A percentile compares a stretch with the other conserved stretches of the same genome.
Conservation (phyloP, 2,113 vertebrate genomes). For the Pseudonaja textilis region DNA sequence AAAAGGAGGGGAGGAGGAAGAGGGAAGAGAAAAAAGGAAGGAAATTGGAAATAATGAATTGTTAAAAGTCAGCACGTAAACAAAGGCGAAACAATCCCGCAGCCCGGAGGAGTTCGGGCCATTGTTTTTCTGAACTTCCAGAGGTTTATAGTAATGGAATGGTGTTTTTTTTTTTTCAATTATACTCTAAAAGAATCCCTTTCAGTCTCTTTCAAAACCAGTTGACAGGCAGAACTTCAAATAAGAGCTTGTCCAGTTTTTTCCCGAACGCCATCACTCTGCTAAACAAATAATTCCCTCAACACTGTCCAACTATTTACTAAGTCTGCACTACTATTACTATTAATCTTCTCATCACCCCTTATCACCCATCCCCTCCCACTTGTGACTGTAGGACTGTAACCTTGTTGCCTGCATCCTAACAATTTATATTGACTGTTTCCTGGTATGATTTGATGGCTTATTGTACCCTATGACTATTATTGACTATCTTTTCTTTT, state of each 20-base stretch:
- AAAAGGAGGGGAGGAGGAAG: neutral
- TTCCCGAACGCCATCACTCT: no score
- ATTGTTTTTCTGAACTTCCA: neutral
- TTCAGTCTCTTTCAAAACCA: neutral
- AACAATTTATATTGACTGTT: no score
- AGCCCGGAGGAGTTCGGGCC: neutral
- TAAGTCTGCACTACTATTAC: no score
- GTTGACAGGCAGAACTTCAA: neutral
- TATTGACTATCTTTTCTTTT: no score
- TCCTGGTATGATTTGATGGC: no score
- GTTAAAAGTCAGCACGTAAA: neutral
- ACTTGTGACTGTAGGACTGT: no score
- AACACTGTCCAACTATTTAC: no score
- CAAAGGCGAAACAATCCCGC: neutral
- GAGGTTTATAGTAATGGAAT: slow-evolving; percentile 2
- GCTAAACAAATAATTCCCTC: no score
- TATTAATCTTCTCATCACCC: no score
- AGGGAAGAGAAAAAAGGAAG: neutral
- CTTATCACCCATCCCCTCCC: no score
- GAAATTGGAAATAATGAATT: neutral
- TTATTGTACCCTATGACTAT: no score
- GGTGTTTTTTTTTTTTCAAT: neutral
- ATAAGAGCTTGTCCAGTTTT: neutral
- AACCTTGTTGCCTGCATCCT: no score
- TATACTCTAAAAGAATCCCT: neutral